Conservation (phyloP, 2,888 invertebrate species). For the Noctua fimbriata region DNA sequence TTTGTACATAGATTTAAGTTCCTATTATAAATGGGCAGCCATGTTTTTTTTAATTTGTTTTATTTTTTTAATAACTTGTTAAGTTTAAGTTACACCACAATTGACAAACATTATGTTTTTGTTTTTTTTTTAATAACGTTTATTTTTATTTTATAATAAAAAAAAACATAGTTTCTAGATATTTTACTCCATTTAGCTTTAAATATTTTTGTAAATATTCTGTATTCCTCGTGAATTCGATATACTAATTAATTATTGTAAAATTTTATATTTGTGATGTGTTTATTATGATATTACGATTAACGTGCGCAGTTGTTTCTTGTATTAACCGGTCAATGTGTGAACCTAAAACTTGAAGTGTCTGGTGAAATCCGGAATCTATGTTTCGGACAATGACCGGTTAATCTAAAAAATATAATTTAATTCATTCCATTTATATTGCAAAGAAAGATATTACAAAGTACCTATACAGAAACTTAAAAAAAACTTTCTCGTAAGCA, state of each 20-base stretch:
- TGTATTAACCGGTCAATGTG: slow-evolving; percentile 18
- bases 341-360: background rate
- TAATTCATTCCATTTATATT: slow-evolving; percentile 61
- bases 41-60: slow-evolving; percentile 64
- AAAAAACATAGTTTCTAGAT: slow-evolving; percentile 43
- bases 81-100: slow-evolving; percentile 63
- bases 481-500: slow-evolving; percentile 30
- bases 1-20: slow-evolving; percentile 70
- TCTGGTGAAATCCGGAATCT: background rate
- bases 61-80: slow-evolving; percentile 65
- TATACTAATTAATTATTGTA: slow-evolving; percentile 43
- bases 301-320: slow-evolving; percentile 35
- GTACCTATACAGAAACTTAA: slow-evolving; percentile 41
- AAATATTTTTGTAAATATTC: slow-evolving; percentile 65
- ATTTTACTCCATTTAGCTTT: slow-evolving; percentile 61
- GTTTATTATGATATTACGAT: slow-evolving; percentile 46
- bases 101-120: slow-evolving; percentile 59
- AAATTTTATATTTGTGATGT: slow-evolving; percentile 60
- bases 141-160: slow-evolving; percentile 43
- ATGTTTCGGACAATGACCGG: slow-evolving; percentile 22
- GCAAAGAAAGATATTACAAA: slow-evolving; percentile 51
- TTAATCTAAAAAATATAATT: slow-evolving; percentile 28
- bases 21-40: slow-evolving; percentile 69
- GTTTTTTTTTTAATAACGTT: slow-evolving; percentile 51
- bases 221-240: slow-evolving; percentile 43